These are phyloP conservation scores for Grantiella picta DNA, from an alignment of 2,113 vertebrate genomes.

Conservation along the genomic window DNA sequence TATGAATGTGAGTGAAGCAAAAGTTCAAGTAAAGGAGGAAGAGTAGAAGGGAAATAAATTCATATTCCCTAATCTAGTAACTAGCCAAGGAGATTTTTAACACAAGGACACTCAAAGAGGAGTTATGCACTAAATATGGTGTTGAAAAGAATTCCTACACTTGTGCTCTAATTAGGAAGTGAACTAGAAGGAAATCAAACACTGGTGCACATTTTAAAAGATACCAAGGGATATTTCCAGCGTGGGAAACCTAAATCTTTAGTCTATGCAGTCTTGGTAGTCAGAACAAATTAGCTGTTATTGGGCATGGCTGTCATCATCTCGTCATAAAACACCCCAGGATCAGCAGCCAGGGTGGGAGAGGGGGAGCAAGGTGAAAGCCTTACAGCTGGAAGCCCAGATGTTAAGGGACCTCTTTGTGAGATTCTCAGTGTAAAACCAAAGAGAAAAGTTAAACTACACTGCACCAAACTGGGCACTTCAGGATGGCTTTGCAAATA, in stretches of 20 bases:
- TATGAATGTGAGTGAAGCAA: background rate
- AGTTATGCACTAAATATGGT: background rate
- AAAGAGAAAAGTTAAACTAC: slow-evolving; percentile 11
- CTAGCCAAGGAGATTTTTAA: background rate
- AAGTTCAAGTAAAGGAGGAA: background rate
- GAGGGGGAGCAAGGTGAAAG: background rate
- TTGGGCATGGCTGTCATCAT: background rate
- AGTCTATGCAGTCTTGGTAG: background rate
- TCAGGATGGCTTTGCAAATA: slow-evolving; percentile 48
- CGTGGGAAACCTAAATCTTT: background rate
- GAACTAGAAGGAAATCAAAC: background rate
- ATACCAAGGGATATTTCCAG: background rate
- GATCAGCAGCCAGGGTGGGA: background rate
- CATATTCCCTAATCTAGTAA: background rate
- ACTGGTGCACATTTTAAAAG: background rate
- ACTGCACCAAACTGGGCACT: background rate
- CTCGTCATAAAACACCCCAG: background rate
- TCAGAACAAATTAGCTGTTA: slow-evolving; percentile 38
- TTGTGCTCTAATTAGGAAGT: background rate
- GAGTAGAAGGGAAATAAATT: background rate
- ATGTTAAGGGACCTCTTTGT: slow-evolving; percentile 65
- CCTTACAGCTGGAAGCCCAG: slow-evolving; percentile 67
- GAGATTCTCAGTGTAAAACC: slow-evolving; percentile 32
- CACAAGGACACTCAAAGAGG: background rate
- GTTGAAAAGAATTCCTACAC: background rate